Evolutionary conservation across 2,888 invertebrate genomes (phyloP).

Genomic region (Pristionchus entomophagus): DNA sequence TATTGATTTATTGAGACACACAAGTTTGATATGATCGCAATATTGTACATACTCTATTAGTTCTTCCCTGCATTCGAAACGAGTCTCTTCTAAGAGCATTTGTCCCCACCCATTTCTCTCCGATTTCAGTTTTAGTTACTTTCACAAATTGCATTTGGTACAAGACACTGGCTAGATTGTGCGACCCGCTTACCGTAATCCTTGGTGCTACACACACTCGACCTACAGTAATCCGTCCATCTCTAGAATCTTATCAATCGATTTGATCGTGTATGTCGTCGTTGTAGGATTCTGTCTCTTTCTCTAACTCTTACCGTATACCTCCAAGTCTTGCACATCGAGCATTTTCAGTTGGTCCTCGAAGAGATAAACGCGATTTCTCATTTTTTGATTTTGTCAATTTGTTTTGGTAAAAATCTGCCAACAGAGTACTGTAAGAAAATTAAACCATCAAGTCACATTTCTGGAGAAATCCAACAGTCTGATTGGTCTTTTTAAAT

Average conservation of each 20-base stretch:
- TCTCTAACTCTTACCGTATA: neutral
- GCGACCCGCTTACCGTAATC: neutral
- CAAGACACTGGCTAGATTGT: slow-evolving; percentile 28
- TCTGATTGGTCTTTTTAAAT: too few relatives aligned
- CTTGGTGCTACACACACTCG: neutral
- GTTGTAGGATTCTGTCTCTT: neutral
- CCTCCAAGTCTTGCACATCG: slow-evolving; percentile 19
- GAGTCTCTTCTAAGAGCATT: slow-evolving; percentile 46
- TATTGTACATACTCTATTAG: slow-evolving; percentile 35
- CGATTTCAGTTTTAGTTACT: slow-evolving; percentile 31
- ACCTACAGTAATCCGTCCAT: too few relatives aligned
- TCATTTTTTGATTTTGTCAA: too few relatives aligned
- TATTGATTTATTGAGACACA: slow-evolving; percentile 38
- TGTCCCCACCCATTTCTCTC: slow-evolving; percentile 3
- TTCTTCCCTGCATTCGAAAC: slow-evolving; percentile 36
- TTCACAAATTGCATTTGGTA: slow-evolving; percentile 9
- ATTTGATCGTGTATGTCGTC: slow-evolving; percentile 3
- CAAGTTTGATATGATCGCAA: slow-evolving; percentile 30
- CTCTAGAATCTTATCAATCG: slow-evolving; percentile 31
- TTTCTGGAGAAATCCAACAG: too few relatives aligned
- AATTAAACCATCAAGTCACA: too few relatives aligned
- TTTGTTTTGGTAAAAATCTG: too few relatives aligned
- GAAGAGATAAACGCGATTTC: neutral
- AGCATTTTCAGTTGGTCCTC: neutral
- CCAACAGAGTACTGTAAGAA: too few relatives aligned